Evolutionary conservation across 2,797 vertebrate species (phyloP), one percentile per base, ranked within the genome.

Genomic region (Crossoptilon crossoptilon): DNA sequence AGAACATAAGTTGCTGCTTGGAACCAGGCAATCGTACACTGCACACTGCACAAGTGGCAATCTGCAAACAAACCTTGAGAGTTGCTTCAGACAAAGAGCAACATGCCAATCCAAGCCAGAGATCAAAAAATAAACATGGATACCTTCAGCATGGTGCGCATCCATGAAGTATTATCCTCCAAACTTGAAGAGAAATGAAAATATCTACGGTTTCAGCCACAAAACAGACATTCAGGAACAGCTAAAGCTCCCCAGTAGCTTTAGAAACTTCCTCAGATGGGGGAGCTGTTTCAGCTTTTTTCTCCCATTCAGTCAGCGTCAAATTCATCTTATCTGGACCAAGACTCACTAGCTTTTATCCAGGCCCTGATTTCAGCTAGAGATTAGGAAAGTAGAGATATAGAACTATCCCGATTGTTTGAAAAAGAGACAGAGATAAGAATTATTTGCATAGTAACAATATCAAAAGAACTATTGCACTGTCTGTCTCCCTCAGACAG

Each of bases 301-400:
- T 91, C 72, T 91, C 51, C 74, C 68, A 68, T 70, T 56, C 66
- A 76, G 63, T 51, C 31, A 87, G 39, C 68, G 56, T 37, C 77
- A 80, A 88, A 88, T 87, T 37, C 26, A 44, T 93, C 87, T 90
- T 89, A 87, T 87, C 87, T 92, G 81, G 44, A 87, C 78, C 64
- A 87, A 82, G 74, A 87, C 75, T 72, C 91, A 94, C 81, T 93
- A 91, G 75, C 82, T 91, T 93, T 81, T 84, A 87, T 94, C 69
- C 84, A 82, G 62, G 58, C 71, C 88, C 26, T 13, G 41, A n/a
- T 85, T 95, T 94, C 92, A 89, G 78, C 68, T 95, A 93, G 72
- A 80, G 27, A 70, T 90, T 93, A 82, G 78, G 39, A 60, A 90
- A 74, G 60, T 1, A 71, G 90, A 64, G 46, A 91, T 67, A 87